These are phyloP conservation scores for Tromatobia lineatoria DNA, from an alignment of 2,888 invertebrate genomes.

Conservation along the genomic window DNA sequence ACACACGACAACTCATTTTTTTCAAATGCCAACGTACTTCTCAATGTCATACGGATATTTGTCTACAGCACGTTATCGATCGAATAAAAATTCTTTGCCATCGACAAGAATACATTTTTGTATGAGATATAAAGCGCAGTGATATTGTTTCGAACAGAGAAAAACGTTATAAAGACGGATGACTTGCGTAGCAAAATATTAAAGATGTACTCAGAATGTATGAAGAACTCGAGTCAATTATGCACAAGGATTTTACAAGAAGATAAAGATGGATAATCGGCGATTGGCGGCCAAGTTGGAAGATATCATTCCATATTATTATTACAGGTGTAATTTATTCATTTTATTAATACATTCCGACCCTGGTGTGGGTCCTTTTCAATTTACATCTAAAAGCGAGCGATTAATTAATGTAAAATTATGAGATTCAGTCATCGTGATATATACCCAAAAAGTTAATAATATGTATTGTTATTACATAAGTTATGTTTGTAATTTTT, in stretches of 20 bases:
- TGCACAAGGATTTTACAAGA: background rate
- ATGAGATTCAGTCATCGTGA: too few relatives aligned
- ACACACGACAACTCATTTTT: conserved; percentile 16
- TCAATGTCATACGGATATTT: background rate
- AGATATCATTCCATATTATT: too few relatives aligned
- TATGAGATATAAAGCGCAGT: background rate
- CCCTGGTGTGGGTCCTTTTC: too few relatives aligned
- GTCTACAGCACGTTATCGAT: background rate
- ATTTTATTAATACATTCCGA: too few relatives aligned
- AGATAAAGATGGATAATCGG: too few relatives aligned
- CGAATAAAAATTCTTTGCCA: background rate
- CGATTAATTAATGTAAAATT: too few relatives aligned
- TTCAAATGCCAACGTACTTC: conserved; percentile 12
- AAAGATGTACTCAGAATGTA: background rate
- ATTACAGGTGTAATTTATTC: too few relatives aligned
- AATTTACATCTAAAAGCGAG: too few relatives aligned
- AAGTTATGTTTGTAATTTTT: too few relatives aligned
- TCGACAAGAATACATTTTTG: background rate
- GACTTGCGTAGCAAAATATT: background rate
- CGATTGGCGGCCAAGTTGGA: too few relatives aligned
- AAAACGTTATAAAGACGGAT: background rate
- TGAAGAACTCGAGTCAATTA: background rate
- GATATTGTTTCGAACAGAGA: background rate
- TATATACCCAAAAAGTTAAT: too few relatives aligned
- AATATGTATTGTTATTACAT: too few relatives aligned